A percentile compares a stretch with the other conserved stretches of the same genome.
These are phyloP conservation scores for Geococcyx californianus DNA, from an alignment of 2,113 vertebrate species.

Conservation along the genomic window DNA sequence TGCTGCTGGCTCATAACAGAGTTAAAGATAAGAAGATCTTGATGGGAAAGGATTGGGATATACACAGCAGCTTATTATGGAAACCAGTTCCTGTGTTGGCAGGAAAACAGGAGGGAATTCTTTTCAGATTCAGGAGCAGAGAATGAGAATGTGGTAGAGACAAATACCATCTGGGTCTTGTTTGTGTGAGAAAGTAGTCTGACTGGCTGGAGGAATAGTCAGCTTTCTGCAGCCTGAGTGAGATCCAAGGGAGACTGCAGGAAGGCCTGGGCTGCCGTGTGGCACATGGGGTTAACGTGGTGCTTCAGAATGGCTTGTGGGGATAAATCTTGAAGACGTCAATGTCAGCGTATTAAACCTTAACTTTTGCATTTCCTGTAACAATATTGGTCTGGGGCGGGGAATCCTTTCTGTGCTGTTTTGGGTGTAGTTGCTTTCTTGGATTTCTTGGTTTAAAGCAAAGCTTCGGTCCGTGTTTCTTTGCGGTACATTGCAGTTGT, in stretches of 20 bases:
- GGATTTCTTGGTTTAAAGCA: not conserved
- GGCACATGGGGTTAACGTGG: not conserved
- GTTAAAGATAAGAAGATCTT: not conserved
- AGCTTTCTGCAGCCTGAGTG: not conserved
- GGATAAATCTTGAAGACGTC: not conserved
- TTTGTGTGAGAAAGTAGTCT: not conserved
- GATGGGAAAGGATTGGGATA: not conserved
- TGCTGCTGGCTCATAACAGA: not conserved
- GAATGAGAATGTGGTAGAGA: not conserved
- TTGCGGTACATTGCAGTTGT: not conserved
- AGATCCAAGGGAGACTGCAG: not conserved
- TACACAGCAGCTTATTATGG: not conserved
- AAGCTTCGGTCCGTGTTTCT: not conserved
- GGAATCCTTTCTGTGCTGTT: not conserved
- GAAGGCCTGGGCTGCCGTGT: not conserved
- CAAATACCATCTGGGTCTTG: not conserved
- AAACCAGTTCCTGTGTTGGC: not conserved
- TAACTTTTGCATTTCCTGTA: not conserved
- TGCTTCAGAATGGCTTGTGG: not conserved
- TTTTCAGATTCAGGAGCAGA: not conserved
- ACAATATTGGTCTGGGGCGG: not conserved
- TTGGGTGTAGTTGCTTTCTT: not conserved
- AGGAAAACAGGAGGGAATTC: not conserved
- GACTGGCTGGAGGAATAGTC: not conserved
- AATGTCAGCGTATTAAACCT: not conserved